Conservation (phyloP, 2,888 invertebrate species). For the Phanerotoma sp. region DNA sequence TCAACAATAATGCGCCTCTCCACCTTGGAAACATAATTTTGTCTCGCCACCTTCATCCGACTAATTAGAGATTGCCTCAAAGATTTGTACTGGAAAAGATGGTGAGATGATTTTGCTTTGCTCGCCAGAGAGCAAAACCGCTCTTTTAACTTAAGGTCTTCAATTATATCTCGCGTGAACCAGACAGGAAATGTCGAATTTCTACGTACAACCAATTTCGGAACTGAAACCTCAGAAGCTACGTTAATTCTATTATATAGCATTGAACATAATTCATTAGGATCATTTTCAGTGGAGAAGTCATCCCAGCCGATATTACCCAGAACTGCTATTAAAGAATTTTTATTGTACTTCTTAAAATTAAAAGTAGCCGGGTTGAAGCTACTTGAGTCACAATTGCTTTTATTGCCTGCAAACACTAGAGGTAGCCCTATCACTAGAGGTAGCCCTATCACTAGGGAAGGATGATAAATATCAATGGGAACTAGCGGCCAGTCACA, state of each 20-base stretch:
- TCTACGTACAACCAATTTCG: no score
- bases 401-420: no score
- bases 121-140: background rate
- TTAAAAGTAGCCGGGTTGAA: background rate
- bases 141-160: background rate
- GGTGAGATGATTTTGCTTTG: background rate
- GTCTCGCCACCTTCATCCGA: background rate
- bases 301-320: no score
- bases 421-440: no score
- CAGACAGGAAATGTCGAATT: background rate
- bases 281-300: no score
- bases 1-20: background rate
- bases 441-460: no score
- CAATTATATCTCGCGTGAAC: background rate
- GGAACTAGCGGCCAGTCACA: background rate
- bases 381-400: no score
- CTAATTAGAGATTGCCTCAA: background rate
- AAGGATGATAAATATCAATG: background rate
- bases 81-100: background rate
- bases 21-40: background rate
- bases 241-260: background rate
- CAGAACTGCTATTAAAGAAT: no score
- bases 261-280: background rate
- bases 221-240: no score
- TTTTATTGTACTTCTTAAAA: no score